phyloP scores from a whole-genome alignment of 2,888 invertebrate species.

The Eueremaeus valkanovi region DNA sequence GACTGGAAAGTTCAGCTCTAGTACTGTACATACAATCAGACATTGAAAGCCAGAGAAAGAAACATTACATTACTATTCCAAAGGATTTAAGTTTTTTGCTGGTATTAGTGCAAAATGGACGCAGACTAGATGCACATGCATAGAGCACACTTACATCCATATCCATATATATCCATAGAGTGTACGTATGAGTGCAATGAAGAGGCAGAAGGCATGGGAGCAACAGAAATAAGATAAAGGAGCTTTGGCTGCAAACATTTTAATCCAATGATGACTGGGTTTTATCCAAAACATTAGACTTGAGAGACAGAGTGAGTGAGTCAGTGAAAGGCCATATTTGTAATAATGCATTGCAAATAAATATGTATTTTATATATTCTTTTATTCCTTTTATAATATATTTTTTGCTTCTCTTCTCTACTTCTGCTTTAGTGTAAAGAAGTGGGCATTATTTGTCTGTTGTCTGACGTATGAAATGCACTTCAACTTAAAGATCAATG shows the following conservation, averaged over 20 bases:
- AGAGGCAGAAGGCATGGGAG: background rate
- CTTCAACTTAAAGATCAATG: slow-evolving; percentile 7
- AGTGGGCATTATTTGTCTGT: slow-evolving; percentile 32
- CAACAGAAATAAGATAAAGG: slow-evolving; percentile 28
- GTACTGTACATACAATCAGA: background rate
- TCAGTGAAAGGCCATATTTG: slow-evolving; percentile 20
- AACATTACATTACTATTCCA: slow-evolving; percentile 13
- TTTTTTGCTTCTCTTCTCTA: background rate
- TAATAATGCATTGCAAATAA: slow-evolving; percentile 34
- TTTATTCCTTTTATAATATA: background rate
- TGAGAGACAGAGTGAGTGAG: slow-evolving; percentile 5
- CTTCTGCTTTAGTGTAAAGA: background rate
- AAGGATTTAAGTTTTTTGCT: background rate
- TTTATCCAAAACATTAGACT: slow-evolving; percentile 36
- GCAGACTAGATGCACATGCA: background rate
- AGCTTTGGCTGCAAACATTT: slow-evolving; percentile 32
- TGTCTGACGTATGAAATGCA: slow-evolving; percentile 15
- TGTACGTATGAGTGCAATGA: background rate
- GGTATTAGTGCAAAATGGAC: slow-evolving; percentile 31
- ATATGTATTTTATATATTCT: slow-evolving; percentile 12
- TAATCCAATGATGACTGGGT: slow-evolving; percentile 37
- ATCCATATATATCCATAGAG: slow-evolving; percentile 14
- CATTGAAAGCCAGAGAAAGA: background rate
- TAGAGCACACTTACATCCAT: background rate
- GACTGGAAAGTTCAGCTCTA: background rate